Evolutionary conservation across 2,888 invertebrate species (phyloP), one percentile per base, ranked within the genome.

Genomic region (Caenorhabditis auriculariae): DNA sequence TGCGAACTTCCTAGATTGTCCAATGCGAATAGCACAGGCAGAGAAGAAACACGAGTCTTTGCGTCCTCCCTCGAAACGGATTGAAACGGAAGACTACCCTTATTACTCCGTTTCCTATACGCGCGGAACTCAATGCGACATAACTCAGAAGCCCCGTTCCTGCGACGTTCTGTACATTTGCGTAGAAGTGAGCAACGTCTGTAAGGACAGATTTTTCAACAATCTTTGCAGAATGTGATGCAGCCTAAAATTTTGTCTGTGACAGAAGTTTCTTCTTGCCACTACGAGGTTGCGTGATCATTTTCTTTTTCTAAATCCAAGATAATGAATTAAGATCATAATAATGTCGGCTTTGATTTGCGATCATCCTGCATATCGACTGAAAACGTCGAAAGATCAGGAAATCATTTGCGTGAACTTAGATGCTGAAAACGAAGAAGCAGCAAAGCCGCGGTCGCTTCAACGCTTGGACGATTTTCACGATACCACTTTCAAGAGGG

Each of bases 81-180:
- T 95, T 21, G 93, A 94, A 77, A 92, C 91, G n/a, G 85, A 89
- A 1, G 88, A 88, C 61, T 86, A 93, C 81, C 93, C 95, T 0
- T 94, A 91, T 81, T 88, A 90, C 52, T 82, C 84, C 37, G 87
- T 95, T 72, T 87, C 88, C 66, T 91, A 92, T 88, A 59, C 62
- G 6, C 90, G 90, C 81, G 96, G 96, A 78, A 93, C 95, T 0
- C 74, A 88, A 12, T 98, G 98, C 81, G 95, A 96, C 77, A 84
- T 98, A 48, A 95, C 89, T 69, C 89, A 89, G 4, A 70, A 76
- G 44, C 80, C 80, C 6, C 51, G 80, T 7, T 55, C 55, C 0
- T 70, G 74, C 6, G 68, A 66, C 17, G 71, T 80, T 6, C 37
- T 74, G 7, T 80, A 80, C 51, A 70, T 80, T 21, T 80, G 80